Evolutionary conservation across 2,113 vertebrate genomes (phyloP).

Genomic region (Harpagus bidentatus): DNA sequence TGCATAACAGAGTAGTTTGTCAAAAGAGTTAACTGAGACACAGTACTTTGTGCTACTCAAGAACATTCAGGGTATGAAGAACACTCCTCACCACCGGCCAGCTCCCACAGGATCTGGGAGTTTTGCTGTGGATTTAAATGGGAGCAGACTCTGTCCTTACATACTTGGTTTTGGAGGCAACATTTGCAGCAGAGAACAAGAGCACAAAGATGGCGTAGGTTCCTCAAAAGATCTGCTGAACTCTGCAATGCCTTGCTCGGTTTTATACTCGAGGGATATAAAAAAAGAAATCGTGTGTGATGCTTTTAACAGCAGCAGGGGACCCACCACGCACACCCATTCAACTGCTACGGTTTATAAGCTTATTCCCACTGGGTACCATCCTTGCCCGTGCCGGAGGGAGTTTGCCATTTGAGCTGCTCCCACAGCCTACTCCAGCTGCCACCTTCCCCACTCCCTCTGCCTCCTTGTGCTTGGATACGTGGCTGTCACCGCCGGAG

Average conservation of each 20-base stretch:
- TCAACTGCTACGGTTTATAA: neutral
- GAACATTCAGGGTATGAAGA: neutral
- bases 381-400: accelerated
- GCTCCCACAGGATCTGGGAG: neutral
- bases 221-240: neutral
- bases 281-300: accelerated
- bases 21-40: neutral
- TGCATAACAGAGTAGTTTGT: neutral
- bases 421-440: neutral
- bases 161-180: neutral
- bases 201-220: neutral
- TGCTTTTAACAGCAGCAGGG: neutral
- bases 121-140: neutral
- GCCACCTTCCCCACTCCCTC: neutral
- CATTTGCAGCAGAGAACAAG: neutral
- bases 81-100: no score
- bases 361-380: neutral
- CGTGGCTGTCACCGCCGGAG: neutral
- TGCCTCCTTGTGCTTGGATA: no score
- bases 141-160: neutral
- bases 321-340: accelerated
- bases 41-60: neutral
- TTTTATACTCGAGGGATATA: neutral
- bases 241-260: accelerated
- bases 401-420: neutral